Percentiles rank a stretch among this genome's conserved stretches.
These are phyloP conservation scores for Amia ocellicauda DNA, from an alignment of 2,113 vertebrate species.

Conservation along the genomic window DNA sequence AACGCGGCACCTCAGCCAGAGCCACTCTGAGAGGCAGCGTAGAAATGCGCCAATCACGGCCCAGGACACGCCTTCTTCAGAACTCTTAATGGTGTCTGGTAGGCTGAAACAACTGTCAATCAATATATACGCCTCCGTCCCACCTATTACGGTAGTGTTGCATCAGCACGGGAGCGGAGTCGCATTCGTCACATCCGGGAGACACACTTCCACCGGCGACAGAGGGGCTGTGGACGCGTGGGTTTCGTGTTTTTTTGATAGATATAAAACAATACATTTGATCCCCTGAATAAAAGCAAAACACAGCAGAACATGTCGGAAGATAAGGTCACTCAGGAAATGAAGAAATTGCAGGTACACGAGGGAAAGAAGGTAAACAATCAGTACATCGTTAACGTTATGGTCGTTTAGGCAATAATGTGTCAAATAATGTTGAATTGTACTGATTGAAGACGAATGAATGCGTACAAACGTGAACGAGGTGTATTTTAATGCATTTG, in stretches of 20 bases:
- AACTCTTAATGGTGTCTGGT: background rate
- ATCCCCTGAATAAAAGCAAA: slow-evolving; percentile 30
- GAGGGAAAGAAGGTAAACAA: slow-evolving; percentile 54
- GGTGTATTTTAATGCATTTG: background rate
- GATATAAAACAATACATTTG: background rate
- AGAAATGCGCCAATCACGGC: background rate
- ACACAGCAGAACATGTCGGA: slow-evolving; percentile 49
- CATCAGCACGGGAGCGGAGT: slow-evolving; percentile 33
- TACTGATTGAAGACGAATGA: no score
- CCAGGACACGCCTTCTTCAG: background rate
- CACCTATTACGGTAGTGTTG: slow-evolving; percentile 26
- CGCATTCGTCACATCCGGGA: slow-evolving; percentile 23
- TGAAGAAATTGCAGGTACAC: slow-evolving; percentile 55
- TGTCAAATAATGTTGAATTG: background rate
- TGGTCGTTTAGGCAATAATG: background rate
- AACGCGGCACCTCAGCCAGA: no score
- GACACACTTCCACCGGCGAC: background rate
- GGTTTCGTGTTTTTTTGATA: slow-evolving; percentile 12
- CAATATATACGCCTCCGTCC: background rate
- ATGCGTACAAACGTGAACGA: no score
- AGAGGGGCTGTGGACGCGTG: no score
- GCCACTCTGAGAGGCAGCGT: no score
- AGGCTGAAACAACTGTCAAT: slow-evolving; percentile 14
- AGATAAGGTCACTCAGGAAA: slow-evolving; percentile 49
- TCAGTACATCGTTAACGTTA: background rate